Percentiles rank a stretch among this genome's conserved stretches.
phyloP scores from a whole-genome alignment of 1,140 invertebrate species.

The Meloidogyne floridensis region DNA sequence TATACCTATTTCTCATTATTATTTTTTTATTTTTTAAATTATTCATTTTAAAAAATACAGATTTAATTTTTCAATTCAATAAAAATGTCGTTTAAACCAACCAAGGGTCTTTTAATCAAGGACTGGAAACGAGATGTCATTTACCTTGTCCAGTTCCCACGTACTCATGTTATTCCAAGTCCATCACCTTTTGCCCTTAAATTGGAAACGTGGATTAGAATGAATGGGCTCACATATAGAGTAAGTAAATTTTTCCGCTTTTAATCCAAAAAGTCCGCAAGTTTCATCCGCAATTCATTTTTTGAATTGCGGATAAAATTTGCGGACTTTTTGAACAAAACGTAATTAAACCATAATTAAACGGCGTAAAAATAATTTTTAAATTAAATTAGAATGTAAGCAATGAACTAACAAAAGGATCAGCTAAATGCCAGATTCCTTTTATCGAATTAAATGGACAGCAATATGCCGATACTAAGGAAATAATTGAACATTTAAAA shows the following conservation, averaged over 20 bases:
- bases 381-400: slow-evolving; percentile 45
- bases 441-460: slow-evolving; percentile 90
- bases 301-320: too few relatives aligned
- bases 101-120: slow-evolving; percentile 8
- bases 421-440: slow-evolving; percentile 76
- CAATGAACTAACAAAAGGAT: slow-evolving; percentile 54
- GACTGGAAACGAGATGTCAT: slow-evolving; percentile 88
- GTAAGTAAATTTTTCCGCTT: slow-evolving; percentile 3
- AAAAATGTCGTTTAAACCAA: neutral
- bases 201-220: slow-evolving; percentile 88
- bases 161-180: slow-evolving; percentile 79
- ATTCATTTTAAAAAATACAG: too few relatives aligned
- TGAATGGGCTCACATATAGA: slow-evolving; percentile 66
- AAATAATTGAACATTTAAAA: slow-evolving; percentile 78
- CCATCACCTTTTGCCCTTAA: slow-evolving; percentile 87
- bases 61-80: too few relatives aligned
- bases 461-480: slow-evolving; percentile 84
- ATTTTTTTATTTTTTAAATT: too few relatives aligned
- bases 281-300: too few relatives aligned
- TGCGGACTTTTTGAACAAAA: too few relatives aligned
- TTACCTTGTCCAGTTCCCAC: slow-evolving; percentile 87
- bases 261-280: too few relatives aligned
- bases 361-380: too few relatives aligned
- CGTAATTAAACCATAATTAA: too few relatives aligned
- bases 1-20: too few relatives aligned